phyloP scores from a whole-genome alignment of 2,113 vertebrate species.

The Helogale parvula region DNA sequence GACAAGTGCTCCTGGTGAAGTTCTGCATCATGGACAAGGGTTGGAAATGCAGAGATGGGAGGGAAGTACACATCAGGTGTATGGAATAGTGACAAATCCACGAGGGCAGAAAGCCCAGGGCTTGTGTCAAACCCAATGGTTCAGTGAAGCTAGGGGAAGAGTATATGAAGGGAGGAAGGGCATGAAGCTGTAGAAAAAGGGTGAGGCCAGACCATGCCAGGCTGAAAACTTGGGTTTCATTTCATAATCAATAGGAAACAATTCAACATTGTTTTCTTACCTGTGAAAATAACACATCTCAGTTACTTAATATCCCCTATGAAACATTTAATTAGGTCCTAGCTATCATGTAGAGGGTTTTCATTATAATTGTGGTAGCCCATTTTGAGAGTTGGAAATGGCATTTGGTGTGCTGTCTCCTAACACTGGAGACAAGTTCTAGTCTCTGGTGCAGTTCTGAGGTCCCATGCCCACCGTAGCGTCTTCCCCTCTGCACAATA shows the following conservation, averaged over 20 bases:
- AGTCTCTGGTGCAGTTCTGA: background rate
- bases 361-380: background rate
- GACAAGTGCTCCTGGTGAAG: background rate
- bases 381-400: background rate
- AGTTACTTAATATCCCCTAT: background rate
- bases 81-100: background rate
- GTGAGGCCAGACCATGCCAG: background rate
- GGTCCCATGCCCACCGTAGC: no score
- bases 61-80: background rate
- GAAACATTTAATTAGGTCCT: background rate
- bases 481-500: rapidly evolving
- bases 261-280: background rate
- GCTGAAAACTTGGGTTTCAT: background rate
- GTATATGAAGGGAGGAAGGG: background rate
- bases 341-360: background rate
- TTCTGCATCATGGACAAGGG: background rate
- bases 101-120: background rate
- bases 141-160: background rate
- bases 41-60: background rate
- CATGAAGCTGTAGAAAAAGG: no score
- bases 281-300: background rate
- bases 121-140: background rate
- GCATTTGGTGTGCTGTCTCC: background rate
- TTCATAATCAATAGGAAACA: background rate
- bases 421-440: background rate